phyloP scores from a whole-genome alignment of 2,113 vertebrate genomes.

The Solea senegalensis region DNA sequence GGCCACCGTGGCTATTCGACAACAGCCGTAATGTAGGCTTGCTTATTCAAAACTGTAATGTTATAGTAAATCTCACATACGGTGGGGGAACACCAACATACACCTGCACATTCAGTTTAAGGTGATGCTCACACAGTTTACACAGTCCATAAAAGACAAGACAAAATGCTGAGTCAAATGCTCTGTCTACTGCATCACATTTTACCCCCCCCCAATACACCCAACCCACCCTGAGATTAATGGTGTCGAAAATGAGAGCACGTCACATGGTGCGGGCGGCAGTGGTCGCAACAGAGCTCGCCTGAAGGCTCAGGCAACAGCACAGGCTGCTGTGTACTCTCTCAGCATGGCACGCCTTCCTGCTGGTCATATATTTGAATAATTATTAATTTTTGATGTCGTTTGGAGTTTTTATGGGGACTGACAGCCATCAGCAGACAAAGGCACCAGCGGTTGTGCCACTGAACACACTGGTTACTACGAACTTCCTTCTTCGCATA shows the following conservation, averaged over 20 bases:
- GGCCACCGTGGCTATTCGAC: not conserved
- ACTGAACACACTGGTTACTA: not conserved
- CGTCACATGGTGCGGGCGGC: slow-evolving; percentile 60
- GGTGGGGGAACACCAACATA: not conserved
- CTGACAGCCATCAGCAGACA: slow-evolving; percentile 3
- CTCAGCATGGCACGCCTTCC: slow-evolving; percentile 21
- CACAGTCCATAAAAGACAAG: slow-evolving; percentile 26
- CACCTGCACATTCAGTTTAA: slow-evolving; percentile 9
- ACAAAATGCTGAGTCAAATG: slow-evolving; percentile 73
- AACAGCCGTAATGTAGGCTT: not conserved
- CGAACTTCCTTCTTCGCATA: not conserved
- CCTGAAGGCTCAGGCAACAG: slow-evolving; percentile 37
- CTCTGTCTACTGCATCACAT: slow-evolving; percentile 51
- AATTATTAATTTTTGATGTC: not conserved
- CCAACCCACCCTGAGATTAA: slow-evolving; percentile 44
- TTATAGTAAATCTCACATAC: not conserved
- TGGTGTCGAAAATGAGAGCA: slow-evolving; percentile 70
- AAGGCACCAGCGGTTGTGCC: not conserved
- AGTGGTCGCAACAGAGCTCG: slow-evolving; percentile 36
- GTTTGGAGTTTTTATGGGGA: slow-evolving; percentile 4
- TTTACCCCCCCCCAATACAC: not conserved
- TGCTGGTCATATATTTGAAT: slow-evolving; percentile 10
- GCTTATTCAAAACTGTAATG: not conserved
- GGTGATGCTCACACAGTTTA: slow-evolving; percentile 23
- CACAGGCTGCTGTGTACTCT: slow-evolving; percentile 23